These are phyloP conservation scores for Gymnobelideus leadbeateri DNA, from an alignment of 2,113 vertebrate genomes.

Conservation along the genomic window DNA sequence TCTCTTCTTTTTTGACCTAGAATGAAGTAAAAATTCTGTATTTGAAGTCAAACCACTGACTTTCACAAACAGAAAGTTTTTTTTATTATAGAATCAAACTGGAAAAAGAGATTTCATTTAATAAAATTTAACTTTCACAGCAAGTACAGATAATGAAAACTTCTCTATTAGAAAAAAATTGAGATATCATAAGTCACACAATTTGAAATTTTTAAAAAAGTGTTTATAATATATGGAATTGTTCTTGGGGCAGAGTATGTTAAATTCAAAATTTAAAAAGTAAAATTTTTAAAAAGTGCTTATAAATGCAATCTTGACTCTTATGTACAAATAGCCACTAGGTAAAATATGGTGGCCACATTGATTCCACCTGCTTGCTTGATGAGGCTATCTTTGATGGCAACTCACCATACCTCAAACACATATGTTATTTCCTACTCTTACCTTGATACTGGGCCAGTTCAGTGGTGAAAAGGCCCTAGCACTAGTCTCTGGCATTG, in stretches of 20 bases:
- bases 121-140: conserved; percentile 14
- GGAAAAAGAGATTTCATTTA: conserved; percentile 44
- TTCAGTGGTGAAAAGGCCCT: background rate
- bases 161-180: conserved; percentile 34
- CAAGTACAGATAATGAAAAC: background rate
- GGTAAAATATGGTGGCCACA: background rate
- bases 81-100: conserved; percentile 21
- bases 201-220: conserved; percentile 28
- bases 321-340: background rate
- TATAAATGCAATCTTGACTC: background rate
- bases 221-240: background rate
- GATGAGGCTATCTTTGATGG: background rate
- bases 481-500: background rate
- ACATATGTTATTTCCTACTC: background rate
- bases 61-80: conserved; percentile 46
- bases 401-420: too few relatives aligned
- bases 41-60: conserved; percentile 42
- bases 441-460: background rate
- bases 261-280: too few relatives aligned
- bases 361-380: background rate
- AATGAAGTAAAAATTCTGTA: conserved; percentile 42
- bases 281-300: background rate
- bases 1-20: conserved; percentile 30
- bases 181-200: conserved; percentile 27
- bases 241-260: background rate